Conservation (phyloP, 2,113 vertebrate genomes). For the Eubucco bourcierii region DNA sequence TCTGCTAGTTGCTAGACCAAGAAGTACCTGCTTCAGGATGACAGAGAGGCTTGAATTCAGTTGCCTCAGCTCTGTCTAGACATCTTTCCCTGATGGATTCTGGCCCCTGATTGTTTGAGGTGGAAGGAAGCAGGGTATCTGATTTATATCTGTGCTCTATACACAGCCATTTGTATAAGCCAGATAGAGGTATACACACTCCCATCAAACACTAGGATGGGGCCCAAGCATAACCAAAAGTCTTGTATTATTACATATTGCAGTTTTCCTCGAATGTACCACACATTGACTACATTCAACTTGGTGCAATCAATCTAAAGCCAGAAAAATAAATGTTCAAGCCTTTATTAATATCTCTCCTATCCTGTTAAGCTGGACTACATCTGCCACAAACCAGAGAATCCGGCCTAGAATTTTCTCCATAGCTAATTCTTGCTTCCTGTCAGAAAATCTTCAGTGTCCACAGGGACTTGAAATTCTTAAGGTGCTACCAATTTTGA, state of each 20-base stretch:
- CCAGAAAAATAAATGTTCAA: background rate
- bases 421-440: background rate
- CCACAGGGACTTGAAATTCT: background rate
- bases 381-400: background rate
- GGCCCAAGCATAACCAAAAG: background rate
- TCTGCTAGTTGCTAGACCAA: background rate
- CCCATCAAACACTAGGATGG: background rate
- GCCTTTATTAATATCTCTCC: background rate
- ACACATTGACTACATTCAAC: background rate
- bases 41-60: background rate
- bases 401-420: background rate
- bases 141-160: background rate
- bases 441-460: background rate
- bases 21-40: background rate
- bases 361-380: background rate
- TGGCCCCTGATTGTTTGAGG: background rate
- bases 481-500: background rate
- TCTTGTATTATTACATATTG: background rate
- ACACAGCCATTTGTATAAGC: background rate
- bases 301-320: background rate
- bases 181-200: background rate
- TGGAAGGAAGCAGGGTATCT: background rate
- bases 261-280: background rate
- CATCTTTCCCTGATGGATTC: background rate
- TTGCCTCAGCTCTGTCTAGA: background rate